Evolutionary conservation across 2,888 invertebrate species (phyloP), one percentile per base, ranked within the genome.

Genomic region (Lacanobia oleracea): DNA sequence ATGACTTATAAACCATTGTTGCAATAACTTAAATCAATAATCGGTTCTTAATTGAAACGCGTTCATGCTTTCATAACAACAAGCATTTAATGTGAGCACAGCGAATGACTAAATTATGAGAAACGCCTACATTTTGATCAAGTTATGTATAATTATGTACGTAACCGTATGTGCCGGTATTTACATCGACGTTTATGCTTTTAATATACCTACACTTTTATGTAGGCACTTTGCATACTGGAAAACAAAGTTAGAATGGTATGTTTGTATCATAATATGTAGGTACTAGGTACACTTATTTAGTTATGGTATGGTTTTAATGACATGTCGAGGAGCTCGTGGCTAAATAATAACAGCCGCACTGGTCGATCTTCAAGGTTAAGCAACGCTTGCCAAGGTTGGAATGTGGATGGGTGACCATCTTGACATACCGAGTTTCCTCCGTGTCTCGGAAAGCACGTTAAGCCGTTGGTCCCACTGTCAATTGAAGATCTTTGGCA

Each of bases 71-170:
- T 68, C 53, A 74, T 76, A 77, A 76, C 73, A 77, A 73, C 68
- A 64, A 68, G 60, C 71, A 72, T 72, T 72, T 60, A 75, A 72
- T 77, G 67, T 70, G 67, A 56, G 66, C 73, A 75, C 63, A 53
- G 40, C 37, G 75, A 80, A 81, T 84, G 80, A 86, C 78, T 82
- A 81, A 83, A 79, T 82, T 77, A 86, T 81, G 71, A 85, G 84
- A 63, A 64, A 74, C 82, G 69, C 82, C 80, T 78, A 80, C 82
- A 67, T 70, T 81, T 67, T 64, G 82, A 88, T 88, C 88, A 81
- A 85, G 88, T 89, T 88, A 80, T 76, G 67, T 72, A 56, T 79
- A 79, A 80, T 75, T 72, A 70, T 72, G 72, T 59, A 68, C 68
- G 62, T 48, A 80, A 83, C 73, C 59, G 72, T 74, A 63, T 75